Evolutionary conservation across 2,113 vertebrate species (phyloP).

Genomic region (Trachemys scripta): DNA sequence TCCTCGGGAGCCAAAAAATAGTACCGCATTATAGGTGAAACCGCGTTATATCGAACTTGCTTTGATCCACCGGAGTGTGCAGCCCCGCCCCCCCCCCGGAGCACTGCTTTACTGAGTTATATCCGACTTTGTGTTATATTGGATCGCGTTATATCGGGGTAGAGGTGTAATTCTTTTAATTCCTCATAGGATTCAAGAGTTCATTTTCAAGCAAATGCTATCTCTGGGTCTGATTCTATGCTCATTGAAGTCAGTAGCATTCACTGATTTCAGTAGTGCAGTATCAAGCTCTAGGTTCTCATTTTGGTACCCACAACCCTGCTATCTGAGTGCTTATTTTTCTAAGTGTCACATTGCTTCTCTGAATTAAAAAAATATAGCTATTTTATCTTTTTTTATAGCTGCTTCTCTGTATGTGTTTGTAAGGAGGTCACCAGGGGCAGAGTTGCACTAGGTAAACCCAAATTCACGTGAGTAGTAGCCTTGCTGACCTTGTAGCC

Average conservation of each 20-base stretch:
- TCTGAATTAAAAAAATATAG: not conserved
- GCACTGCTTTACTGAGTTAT: too few relatives aligned
- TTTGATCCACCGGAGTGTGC: too few relatives aligned
- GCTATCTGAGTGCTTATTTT: not conserved
- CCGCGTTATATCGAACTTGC: too few relatives aligned
- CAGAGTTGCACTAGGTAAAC: not conserved
- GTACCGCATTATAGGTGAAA: too few relatives aligned
- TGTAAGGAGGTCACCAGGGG: slow-evolving; percentile 20
- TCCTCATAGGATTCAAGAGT: not conserved
- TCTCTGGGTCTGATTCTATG: not conserved
- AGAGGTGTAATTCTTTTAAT: not conserved
- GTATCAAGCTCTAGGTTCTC: not conserved
- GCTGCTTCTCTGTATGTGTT: accelerated
- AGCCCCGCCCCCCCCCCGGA: too few relatives aligned
- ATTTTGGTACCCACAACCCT: not conserved
- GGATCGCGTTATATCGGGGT: too few relatives aligned
- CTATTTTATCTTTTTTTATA: slow-evolving; percentile 14
- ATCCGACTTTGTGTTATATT: too few relatives aligned
- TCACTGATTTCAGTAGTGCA: not conserved
- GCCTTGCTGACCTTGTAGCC: not conserved
- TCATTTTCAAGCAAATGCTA: too few relatives aligned
- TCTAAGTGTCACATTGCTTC: not conserved
- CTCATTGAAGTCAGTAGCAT: not conserved
- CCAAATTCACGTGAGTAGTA: not conserved
- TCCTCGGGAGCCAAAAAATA: too few relatives aligned